phyloP scores from a whole-genome alignment of 2,888 invertebrate species.

The Drosophila prolongata region DNA sequence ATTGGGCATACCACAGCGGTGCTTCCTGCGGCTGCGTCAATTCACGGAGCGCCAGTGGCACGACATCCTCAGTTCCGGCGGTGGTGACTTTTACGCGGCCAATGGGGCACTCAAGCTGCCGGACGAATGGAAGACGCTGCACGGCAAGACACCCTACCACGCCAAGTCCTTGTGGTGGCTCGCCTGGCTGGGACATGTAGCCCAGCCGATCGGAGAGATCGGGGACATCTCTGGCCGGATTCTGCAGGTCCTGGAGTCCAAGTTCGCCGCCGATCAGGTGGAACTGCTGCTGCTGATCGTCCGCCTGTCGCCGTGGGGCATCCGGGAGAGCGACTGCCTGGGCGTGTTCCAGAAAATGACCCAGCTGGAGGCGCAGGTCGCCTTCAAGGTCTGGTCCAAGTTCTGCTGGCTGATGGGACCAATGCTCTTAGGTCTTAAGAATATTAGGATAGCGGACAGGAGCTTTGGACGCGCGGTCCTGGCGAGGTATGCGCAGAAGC shows the following conservation, averaged over 20 bases:
- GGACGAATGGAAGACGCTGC: conserved; percentile 79
- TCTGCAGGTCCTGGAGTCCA: conserved; percentile 88
- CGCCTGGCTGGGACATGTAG: conserved; percentile 87
- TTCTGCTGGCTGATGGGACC: conserved; percentile 85
- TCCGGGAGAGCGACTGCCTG: conserved; percentile 90
- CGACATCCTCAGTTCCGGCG: conserved; percentile 82
- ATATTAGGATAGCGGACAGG: conserved; percentile 83
- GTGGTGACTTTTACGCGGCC: conserved; percentile 83
- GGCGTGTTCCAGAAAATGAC: conserved; percentile 81
- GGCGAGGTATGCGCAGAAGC: conserved; percentile 80
- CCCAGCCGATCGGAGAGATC: conserved; percentile 86
- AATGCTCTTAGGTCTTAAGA: conserved; percentile 82
- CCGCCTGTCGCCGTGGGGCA: conserved; percentile 90
- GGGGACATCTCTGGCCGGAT: conserved; percentile 88
- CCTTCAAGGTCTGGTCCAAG: conserved; percentile 83
- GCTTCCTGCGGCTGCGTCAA: conserved; percentile 80
- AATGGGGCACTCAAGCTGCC: conserved; percentile 82
- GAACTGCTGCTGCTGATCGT: conserved; percentile 89
- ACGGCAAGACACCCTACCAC: conserved; percentile 82
- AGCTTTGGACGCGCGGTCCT: conserved; percentile 79
- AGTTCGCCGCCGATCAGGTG: conserved; percentile 88
- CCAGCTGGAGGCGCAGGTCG: conserved; percentile 80
- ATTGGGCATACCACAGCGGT: conserved; percentile 77
- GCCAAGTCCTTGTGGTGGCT: conserved; percentile 87
- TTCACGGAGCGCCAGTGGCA: conserved; percentile 83